phyloP scores from a whole-genome alignment of 2,113 vertebrate species.

The Turdus rufiventris region DNA sequence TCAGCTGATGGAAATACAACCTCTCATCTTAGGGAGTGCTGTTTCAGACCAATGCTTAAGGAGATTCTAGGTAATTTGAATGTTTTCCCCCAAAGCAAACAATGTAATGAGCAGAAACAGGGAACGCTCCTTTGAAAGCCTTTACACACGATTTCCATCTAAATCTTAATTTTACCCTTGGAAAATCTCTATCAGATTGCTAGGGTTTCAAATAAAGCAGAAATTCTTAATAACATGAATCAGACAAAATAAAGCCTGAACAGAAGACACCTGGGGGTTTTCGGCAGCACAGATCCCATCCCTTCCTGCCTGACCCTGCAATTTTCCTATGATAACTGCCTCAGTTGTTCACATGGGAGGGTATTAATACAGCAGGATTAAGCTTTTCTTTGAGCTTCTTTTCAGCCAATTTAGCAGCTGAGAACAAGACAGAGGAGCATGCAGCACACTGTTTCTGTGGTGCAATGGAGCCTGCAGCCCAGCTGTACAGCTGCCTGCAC shows the following conservation, averaged over 20 bases:
- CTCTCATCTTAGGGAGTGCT: neutral
- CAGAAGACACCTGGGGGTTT: neutral
- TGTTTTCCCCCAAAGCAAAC: neutral
- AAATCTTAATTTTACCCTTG: neutral
- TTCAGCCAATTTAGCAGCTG: conserved; percentile 13
- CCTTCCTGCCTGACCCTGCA: neutral
- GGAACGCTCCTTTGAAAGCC: neutral
- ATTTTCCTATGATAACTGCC: neutral
- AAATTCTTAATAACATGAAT: neutral
- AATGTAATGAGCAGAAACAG: neutral
- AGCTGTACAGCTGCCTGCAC: neutral
- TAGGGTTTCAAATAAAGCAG: neutral
- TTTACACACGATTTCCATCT: neutral
- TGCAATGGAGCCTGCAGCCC: conserved; percentile 1
- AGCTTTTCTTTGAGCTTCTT: conserved; percentile 2
- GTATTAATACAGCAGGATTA: neutral
- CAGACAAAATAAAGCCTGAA: neutral
- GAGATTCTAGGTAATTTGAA: neutral
- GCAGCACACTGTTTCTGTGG: neutral
- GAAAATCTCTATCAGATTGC: neutral
- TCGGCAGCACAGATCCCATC: neutral
- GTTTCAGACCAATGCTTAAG: neutral
- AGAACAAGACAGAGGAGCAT: neutral
- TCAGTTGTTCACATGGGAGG: neutral
- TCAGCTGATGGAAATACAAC: neutral